Base-by-base conservation (phyloP, 2,797 vertebrate genomes). In the Dipus sagitta region DNA sequence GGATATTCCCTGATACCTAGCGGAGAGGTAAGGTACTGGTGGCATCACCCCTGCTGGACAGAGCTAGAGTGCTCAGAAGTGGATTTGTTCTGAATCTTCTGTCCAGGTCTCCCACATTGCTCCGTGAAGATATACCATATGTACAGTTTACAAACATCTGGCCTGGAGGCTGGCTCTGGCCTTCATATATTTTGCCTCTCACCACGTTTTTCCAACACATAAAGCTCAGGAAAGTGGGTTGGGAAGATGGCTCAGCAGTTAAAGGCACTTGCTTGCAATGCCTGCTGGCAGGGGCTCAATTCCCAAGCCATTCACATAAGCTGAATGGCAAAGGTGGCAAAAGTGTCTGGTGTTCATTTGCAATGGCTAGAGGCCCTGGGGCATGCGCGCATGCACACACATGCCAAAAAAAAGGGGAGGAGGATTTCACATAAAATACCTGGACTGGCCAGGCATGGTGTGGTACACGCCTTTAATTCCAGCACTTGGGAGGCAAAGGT, bases 171-270 rank as follows among this genome's bases (percentile, higher is more conserved):
- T 80, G 17, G 20, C 58, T 62, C 34, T 64, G 47, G 47, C 26
- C 52, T 58, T 58, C 13, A 58, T 23, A 38, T 17, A 6, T 90
- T 89, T 88, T 67, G 60, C 90, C 28, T 87, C 26, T 70, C 20
- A 54, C 3, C 26, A 13, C 80, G 30, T 86, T 88, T 38, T 91
- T 54, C 42, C 32, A 88, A 88, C 47, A 91, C 85, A 95, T 84
- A 87, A 90, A 95, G 78, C 64, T 23, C 14, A 54, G 30, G 7
- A 89, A 88, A 70, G 9, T 47, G 11, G 47, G 47, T 11, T 47
- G 47, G 47, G 47, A 47, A 47, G 47, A 47, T 47, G 47, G 47
- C 47, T 47, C 47, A 47, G 47, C 47, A 47, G 47, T 47, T 47
- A 47, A 47, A 8, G 9, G 47, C 47, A 47, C 47, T 47, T 47